Conservation (phyloP, 2,797 vertebrate species). For the Chloroceryle amazona region DNA sequence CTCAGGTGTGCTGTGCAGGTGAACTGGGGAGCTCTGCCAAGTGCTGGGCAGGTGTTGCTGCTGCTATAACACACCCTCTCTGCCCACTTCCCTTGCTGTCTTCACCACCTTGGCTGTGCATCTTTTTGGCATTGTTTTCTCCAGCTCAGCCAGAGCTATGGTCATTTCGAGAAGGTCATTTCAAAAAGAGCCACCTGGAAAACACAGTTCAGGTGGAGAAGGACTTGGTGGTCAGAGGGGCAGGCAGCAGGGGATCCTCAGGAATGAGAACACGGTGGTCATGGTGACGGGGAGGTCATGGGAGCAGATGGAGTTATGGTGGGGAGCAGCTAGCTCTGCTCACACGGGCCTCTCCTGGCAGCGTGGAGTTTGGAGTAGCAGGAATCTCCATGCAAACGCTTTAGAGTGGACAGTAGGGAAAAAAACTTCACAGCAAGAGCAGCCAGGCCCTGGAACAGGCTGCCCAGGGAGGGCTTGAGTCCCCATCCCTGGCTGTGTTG, state of each 20-base stretch:
- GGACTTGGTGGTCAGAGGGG: neutral
- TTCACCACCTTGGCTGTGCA: neutral
- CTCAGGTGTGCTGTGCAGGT: neutral
- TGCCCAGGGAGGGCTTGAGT: too few relatives aligned
- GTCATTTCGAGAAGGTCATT: neutral
- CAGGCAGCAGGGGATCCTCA: accelerated
- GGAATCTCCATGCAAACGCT: neutral
- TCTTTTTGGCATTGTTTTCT: neutral
- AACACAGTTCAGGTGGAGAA: neutral
- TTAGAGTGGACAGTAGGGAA: too few relatives aligned
- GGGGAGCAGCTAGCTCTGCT: neutral
- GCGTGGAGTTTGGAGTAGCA: neutral
- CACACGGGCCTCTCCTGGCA: accelerated
- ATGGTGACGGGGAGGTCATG: accelerated
- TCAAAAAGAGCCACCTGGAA: neutral
- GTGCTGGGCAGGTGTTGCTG: neutral
- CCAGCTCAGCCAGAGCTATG: neutral
- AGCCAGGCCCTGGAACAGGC: too few relatives aligned
- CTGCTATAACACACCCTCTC: neutral
- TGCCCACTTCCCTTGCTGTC: neutral
- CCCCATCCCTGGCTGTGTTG: too few relatives aligned
- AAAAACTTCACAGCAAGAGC: too few relatives aligned
- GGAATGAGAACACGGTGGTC: neutral
- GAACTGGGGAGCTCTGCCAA: neutral
- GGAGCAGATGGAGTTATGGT: accelerated